Base-by-base conservation (phyloP, 2,888 invertebrate genomes). In the Hypselothyrea guttata region DNA sequence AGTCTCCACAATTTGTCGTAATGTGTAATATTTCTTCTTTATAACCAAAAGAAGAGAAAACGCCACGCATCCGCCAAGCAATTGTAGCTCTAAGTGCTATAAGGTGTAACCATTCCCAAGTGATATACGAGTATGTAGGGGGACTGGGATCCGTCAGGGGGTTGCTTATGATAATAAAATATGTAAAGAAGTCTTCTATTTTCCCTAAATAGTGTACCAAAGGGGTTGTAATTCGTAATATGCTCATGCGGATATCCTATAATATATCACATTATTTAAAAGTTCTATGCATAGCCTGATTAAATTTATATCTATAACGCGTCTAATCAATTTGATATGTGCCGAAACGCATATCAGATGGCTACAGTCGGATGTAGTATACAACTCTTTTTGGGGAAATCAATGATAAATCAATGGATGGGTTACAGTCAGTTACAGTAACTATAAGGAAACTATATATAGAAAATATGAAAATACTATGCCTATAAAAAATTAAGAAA, bases 21-120 rank as follows among this genome's bases (percentile, higher is more conserved):
- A 88, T 88, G 87, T 84, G 84, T 88, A 87, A 89, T 89, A 89
- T 88, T 87, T 89, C 88, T 89, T 86, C 82, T 89, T 89, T 88
- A 88, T 87, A 88, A 87, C 87, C 77, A 22, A 22, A 22, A 22
- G 22, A 22, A 22, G 5, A 22, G 5, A 22, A 22, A 22, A 22
- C 22, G 5, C 63, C 45, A 81, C 70, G 70, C 75, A 84, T 78
- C 67, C 82, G 62, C 57, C 45, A 2, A 30, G 53, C 48, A 78
- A 22, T 22, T 22, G 22, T 22, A 22, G 22, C 22, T 22, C 75
- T 84, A 78, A 37, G 27, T 9, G n/a, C 28, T 42, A 48, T 9
- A 71, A 87, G 86, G 87, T 85, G 74, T 55, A 40, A 37, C 9
- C 34, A 35, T 11, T 12, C n/a, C n/a, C 13, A 42, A 30, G 18